Evolutionary conservation across 2,888 invertebrate genomes (phyloP).

Genomic region (Galerucella nymphaeae): DNA sequence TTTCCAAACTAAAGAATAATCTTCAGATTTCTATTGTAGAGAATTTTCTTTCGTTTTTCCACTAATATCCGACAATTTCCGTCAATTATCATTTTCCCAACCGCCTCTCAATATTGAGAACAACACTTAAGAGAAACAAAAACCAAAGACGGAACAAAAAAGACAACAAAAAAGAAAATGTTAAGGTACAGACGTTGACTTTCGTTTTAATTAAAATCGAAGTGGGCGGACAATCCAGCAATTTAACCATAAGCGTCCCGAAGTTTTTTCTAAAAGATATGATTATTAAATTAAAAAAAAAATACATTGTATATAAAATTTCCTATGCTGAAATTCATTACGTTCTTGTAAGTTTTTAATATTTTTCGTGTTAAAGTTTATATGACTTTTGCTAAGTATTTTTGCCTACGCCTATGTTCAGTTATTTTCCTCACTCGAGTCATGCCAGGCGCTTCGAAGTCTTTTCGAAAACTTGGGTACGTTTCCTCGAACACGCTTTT

Average conservation of each 20-base stretch:
- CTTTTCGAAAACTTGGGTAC: background rate
- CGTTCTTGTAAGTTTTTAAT: no score
- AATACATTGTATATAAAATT: no score
- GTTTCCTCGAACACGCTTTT: conserved; percentile 6
- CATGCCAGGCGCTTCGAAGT: background rate
- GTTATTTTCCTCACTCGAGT: background rate
- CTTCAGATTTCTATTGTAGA: conserved; percentile 8
- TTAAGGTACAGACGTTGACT: conserved; percentile 14
- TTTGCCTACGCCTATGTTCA: background rate
- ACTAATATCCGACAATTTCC: conserved; percentile 24
- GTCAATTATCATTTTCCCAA: conserved; percentile 22
- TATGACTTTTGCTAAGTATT: background rate
- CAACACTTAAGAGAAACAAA: conserved; percentile 23
- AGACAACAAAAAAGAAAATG: conserved; percentile 6
- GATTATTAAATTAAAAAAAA: background rate
- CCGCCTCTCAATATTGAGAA: conserved; percentile 27
- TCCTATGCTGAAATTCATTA: no score
- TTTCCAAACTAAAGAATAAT: background rate
- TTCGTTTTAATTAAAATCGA: conserved; percentile 20
- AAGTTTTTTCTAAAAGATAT: background rate
- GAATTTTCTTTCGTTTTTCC: background rate
- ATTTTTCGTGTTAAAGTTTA: no score
- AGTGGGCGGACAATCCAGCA: background rate
- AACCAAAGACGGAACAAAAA: conserved; percentile 10
- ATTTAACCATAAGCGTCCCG: background rate